These are phyloP conservation scores for Podarcis cretensis DNA, from an alignment of 2,113 vertebrate species.

Conservation along the genomic window DNA sequence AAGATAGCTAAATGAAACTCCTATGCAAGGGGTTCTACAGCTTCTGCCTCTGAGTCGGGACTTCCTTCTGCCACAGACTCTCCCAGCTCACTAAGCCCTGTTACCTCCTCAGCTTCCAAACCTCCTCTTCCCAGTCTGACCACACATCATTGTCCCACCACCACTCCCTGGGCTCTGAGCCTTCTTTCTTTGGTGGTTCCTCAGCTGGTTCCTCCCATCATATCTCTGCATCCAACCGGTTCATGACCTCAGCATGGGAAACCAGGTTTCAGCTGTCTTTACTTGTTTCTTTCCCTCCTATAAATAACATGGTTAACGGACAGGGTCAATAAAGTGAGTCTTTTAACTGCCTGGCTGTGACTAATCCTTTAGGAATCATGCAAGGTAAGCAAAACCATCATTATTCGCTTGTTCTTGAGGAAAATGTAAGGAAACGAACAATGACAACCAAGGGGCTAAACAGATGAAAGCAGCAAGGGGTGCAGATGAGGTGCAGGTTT, in stretches of 20 bases:
- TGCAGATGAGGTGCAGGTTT: background rate
- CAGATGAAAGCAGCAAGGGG: background rate
- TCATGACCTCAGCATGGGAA: background rate
- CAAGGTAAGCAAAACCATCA: background rate
- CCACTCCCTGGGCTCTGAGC: no score
- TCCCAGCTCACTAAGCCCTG: no score
- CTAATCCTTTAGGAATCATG: background rate
- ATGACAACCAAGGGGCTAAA: background rate
- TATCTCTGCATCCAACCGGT: no score
- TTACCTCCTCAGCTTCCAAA: no score
- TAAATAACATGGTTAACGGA: background rate
- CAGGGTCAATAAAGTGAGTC: conserved; percentile 6
- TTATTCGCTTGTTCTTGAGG: background rate
- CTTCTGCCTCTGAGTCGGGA: no score
- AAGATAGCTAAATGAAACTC: no score
- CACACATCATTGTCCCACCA: no score
- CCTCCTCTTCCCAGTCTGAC: no score
- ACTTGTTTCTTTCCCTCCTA: background rate
- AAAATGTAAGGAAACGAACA: background rate
- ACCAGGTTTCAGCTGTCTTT: background rate
- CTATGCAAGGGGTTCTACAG: no score
- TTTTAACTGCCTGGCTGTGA: background rate
- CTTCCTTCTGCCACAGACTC: no score
- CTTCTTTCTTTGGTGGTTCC: no score
- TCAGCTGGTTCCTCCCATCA: no score